A percentile compares a stretch with the other conserved stretches of the same genome.
phyloP scores from a whole-genome alignment of 2,797 vertebrate genomes.

The Lepilemur ruficaudatus region DNA sequence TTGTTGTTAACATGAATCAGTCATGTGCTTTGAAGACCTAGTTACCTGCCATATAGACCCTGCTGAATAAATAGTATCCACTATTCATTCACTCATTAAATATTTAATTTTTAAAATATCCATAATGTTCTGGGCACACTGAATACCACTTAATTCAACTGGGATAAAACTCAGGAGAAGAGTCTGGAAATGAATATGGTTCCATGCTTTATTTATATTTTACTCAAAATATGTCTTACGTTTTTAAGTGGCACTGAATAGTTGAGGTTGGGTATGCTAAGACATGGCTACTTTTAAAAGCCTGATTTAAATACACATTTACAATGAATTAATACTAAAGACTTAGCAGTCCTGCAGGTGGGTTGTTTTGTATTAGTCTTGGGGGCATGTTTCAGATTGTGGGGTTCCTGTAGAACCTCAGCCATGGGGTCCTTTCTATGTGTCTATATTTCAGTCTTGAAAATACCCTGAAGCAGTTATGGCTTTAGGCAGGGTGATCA shows the following conservation, averaged over 20 bases:
- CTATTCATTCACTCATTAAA: neutral
- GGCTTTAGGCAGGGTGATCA: neutral
- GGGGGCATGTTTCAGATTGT: neutral
- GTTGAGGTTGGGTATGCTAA: neutral
- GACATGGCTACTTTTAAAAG: conserved; percentile 3
- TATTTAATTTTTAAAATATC: neutral
- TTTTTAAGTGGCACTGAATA: conserved; percentile 36
- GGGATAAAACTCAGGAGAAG: neutral
- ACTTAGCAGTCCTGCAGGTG: neutral
- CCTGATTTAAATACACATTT: conserved; percentile 11
- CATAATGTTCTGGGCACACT: neutral
- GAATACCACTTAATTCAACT: conserved; percentile 32
- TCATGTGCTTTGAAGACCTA: neutral
- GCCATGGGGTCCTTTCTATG: neutral
- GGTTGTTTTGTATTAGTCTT: neutral
- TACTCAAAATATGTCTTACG: conserved; percentile 1
- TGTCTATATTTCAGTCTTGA: neutral
- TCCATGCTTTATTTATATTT: conserved; percentile 38
- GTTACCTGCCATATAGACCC: neutral
- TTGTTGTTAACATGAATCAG: neutral
- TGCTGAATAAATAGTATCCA: neutral
- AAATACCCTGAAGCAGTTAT: neutral
- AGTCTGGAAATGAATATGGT: neutral
- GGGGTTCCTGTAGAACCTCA: neutral
- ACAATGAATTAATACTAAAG: neutral